Evolutionary conservation across 2,888 invertebrate species (phyloP), one percentile per base, ranked within the genome.

Genomic region (Abrostola tripartita): DNA sequence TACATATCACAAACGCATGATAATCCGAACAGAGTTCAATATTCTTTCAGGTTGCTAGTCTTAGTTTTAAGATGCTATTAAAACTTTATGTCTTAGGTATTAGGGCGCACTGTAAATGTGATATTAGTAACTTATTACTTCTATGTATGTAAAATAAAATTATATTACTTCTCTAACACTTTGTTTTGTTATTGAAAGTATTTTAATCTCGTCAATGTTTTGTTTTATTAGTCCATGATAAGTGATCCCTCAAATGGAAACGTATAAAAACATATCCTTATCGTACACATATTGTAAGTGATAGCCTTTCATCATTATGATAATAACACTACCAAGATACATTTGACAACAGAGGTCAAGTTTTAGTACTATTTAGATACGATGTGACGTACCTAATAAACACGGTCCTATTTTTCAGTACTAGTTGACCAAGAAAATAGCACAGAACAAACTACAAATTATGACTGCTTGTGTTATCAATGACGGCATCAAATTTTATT

Each of bases 21-120:
- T 89, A 88, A 88, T 85, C 84, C 73, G 88, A 90, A 91, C 88
- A 82, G 85, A 89, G 89, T 90, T 90, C 85, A 87, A 82, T 90
- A 83, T 86, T 84, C 71, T 85, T 86, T 90, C 84, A 88, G 87
- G 84, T 89, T 90, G 89, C 94, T 94, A 94, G 94, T 94, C 94
- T 81, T 93, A 92, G 88, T 66, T 88, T 67, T 92, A 93, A 92
- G 91, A 78, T 85, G 77, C 79, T 74, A 82, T 83, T 75, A 83
- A 81, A 80, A 77, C 61, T 74, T 73, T 82, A 78, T 78, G 74
- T 81, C 74, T 74, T 81, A 81, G 77, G 57, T 83, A 77, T 87
- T 90, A 91, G 88, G 84, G 76, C 83, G 90, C 92, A 92, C 90
- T 92, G 88, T 92, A 85, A 87, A 91, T 94, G 93, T 94, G 93